These are phyloP conservation scores for Zaprionus gabonicus DNA, from an alignment of 1,140 invertebrate genomes.

Conservation along the genomic window DNA sequence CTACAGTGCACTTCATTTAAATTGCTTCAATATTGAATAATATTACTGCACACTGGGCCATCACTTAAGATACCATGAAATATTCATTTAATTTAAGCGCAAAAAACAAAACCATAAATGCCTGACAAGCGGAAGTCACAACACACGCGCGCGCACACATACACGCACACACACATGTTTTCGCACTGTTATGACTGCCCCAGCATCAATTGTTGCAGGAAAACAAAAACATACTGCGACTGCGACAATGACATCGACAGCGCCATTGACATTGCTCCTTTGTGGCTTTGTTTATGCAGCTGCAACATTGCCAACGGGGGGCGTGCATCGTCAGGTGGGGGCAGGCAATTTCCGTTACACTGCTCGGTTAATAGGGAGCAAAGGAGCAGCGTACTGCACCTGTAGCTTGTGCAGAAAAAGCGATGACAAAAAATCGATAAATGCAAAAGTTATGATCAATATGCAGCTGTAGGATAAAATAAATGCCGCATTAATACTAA, in stretches of 20 bases:
- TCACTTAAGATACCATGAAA: constrained; percentile 49
- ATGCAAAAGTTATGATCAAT: background rate
- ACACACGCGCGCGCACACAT: constrained; percentile 17
- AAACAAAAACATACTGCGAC: constrained; percentile 67
- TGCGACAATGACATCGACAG: constrained; percentile 24
- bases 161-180: background rate
- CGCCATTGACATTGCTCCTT: constrained; percentile 42
- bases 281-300: constrained; percentile 70
- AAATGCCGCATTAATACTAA: background rate
- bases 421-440: background rate
- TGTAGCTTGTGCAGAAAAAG: background rate
- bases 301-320: constrained; percentile 20
- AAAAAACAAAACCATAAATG: constrained; percentile 77
- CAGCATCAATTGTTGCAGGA: constrained; percentile 75
- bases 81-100: constrained; percentile 60
- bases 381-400: background rate
- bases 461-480: background rate
- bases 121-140: constrained; percentile 40
- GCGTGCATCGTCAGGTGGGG: background rate
- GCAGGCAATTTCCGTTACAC: constrained; percentile 42
- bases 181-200: constrained; percentile 19
- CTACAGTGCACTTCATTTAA: background rate
- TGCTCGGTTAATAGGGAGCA: background rate
- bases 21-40: constrained; percentile 5
- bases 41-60: constrained; percentile 8